Evolutionary conservation across 2,888 invertebrate genomes (phyloP).

Genomic region (Cerceris ruficornis): DNA sequence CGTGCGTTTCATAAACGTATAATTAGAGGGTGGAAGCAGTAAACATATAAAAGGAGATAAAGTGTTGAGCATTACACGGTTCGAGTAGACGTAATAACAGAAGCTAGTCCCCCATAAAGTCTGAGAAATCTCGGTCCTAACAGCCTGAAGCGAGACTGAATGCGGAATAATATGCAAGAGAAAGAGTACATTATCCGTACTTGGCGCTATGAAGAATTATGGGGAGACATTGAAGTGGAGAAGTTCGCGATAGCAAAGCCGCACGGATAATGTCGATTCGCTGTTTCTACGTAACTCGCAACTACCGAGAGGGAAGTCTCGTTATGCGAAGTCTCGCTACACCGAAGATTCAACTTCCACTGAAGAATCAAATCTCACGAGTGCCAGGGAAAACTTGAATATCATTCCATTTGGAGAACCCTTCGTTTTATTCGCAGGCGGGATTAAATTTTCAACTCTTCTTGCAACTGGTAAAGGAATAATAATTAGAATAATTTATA

Average conservation of each 20-base stretch:
- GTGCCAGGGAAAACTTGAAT: too few species aligned
- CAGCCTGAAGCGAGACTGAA: conserved; percentile 33
- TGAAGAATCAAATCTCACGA: too few species aligned
- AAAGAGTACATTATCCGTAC: not conserved
- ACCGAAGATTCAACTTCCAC: not conserved
- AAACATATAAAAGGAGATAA: too few species aligned
- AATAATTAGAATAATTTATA: too few species aligned
- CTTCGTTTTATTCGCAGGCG: too few species aligned
- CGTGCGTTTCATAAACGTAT: too few species aligned
- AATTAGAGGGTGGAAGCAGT: too few species aligned
- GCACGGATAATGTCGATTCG: conserved; percentile 30
- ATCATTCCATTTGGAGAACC: too few species aligned
- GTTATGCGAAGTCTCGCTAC: not conserved
- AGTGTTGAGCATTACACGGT: too few species aligned
- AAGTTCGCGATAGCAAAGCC: conserved; percentile 27
- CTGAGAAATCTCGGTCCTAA: conserved; percentile 37
- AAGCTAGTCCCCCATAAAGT: conserved; percentile 29
- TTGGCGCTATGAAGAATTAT: conserved; percentile 18
- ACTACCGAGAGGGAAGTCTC: not conserved
- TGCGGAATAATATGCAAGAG: conserved; percentile 28
- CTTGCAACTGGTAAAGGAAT: too few species aligned
- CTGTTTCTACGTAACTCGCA: conserved; percentile 22
- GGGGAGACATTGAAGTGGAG: not conserved
- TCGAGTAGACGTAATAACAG: not conserved
- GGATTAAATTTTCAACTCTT: too few species aligned